A percentile compares a stretch with the other conserved stretches of the same genome.
phyloP scores from a whole-genome alignment of 2,113 vertebrate species.

The Callopanchax toddi region DNA sequence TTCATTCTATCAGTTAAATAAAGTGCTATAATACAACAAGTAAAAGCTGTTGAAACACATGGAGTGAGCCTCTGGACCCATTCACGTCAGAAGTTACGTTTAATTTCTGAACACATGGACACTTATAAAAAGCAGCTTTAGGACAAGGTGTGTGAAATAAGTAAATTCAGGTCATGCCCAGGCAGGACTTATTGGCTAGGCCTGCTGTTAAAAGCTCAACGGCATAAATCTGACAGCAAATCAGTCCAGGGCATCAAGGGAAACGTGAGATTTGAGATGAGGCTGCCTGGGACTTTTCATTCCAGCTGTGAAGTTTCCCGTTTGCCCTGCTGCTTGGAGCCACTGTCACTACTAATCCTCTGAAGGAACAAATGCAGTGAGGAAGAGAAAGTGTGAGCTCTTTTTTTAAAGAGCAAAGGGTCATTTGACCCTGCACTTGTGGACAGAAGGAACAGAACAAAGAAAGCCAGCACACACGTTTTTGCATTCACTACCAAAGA shows the following conservation, averaged over 20 bases:
- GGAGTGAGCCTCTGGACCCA: too few species aligned
- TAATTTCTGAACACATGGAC: too few species aligned
- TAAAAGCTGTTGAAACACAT: too few species aligned
- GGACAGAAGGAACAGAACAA: conserved; percentile 10
- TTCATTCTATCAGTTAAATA: too few species aligned
- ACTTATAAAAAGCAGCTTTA: neutral
- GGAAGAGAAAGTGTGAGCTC: conserved; percentile 31
- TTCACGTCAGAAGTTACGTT: too few species aligned
- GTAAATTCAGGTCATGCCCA: conserved; percentile 6
- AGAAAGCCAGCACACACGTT: conserved; percentile 1
- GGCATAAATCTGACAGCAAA: conserved; percentile 38
- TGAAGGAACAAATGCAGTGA: conserved; percentile 6
- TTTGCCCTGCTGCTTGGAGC: conserved; percentile 9
- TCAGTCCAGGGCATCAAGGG: conserved; percentile 54
- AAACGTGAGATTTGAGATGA: conserved; percentile 46
- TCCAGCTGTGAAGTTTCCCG: conserved; percentile 19
- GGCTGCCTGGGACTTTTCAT: conserved; percentile 29
- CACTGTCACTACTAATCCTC: conserved; percentile 39
- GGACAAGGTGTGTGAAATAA: neutral
- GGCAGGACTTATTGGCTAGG: conserved; percentile 15
- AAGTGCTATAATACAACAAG: too few species aligned
- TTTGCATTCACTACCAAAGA: too few species aligned
- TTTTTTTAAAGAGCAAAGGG: conserved; percentile 40
- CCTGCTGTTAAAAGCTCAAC: conserved; percentile 31
- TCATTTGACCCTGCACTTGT: conserved; percentile 25